These are phyloP conservation scores for Pantherophis guttatus DNA, from an alignment of 2,113 vertebrate genomes.

Conservation along the genomic window DNA sequence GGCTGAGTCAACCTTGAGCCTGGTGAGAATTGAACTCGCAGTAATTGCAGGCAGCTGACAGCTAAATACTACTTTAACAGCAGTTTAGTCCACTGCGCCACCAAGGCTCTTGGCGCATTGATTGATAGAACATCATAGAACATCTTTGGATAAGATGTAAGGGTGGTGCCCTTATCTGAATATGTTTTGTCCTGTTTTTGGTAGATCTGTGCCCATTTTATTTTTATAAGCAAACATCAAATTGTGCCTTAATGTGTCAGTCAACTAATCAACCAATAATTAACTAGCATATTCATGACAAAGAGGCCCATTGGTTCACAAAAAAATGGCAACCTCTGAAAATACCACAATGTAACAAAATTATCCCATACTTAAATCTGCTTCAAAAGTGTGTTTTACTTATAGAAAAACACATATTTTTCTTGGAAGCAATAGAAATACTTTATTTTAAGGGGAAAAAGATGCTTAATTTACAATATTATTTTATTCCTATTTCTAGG, in stretches of 20 bases:
- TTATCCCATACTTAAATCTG: background rate
- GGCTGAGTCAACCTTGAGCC: too few relatives aligned
- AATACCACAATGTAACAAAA: background rate
- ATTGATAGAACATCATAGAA: too few relatives aligned
- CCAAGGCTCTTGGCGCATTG: too few relatives aligned
- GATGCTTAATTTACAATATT: background rate
- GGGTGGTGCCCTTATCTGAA: background rate
- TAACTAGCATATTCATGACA: background rate
- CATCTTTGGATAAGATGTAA: too few relatives aligned
- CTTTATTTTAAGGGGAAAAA: background rate
- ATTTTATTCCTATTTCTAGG: background rate
- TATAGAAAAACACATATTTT: background rate
- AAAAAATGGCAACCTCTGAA: background rate
- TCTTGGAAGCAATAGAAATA: background rate
- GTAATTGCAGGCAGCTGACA: too few relatives aligned
- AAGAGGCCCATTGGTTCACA: background rate
- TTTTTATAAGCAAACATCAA: background rate
- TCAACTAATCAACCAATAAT: background rate
- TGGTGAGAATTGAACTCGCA: too few relatives aligned
- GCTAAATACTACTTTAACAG: too few relatives aligned
- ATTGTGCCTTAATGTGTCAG: background rate
- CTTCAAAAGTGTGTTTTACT: background rate
- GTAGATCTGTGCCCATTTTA: background rate
- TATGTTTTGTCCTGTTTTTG: background rate
- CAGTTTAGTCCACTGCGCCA: too few relatives aligned